Base-by-base conservation (phyloP, 2,113 vertebrate species). In the Saimiri boliviensis region DNA sequence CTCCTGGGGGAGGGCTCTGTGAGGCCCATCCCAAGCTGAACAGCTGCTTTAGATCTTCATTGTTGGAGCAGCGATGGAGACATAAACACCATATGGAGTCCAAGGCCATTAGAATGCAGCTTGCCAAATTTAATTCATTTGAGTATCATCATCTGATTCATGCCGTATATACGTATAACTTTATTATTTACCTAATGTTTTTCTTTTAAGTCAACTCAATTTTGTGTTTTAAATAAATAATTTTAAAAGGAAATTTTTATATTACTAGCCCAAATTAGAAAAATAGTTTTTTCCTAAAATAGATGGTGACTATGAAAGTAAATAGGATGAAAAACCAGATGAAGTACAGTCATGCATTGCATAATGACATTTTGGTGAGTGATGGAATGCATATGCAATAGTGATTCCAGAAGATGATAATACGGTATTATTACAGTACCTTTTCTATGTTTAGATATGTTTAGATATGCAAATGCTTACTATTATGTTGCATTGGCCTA, bases 201-300 rank as follows among this genome's bases (percentile, higher is more conserved):
- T 92, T 30, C 25, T 60, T 94, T 85, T 82, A 76, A 52, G 40
- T 93, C 13, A 88, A 11, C 8, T 90, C 17, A 37, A 7, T 79
- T 93, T 93, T 74, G 42, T 83, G 42, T 11, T 70, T 68, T 90
- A 58, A 83, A 60, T 74, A 37, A 66, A n/a, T 80, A 52, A 42
- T 77, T 91, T 96, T 88, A 52, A 89, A 52, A 63, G 12, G 35
- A 91, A 80, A 94, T 13, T 42, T 92, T 86, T 92, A 54, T 82
- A 56, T 66, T 90, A 86, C 40, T 70, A 52, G 8, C 32, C 90
- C 19, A 63, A 70, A 66, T 76, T 37, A 58, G 42, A 91, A 93
- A 95, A 92, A 56, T 23, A 4, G 30, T 60, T 40, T 0, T 89
- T 85, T 89, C 47, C 40, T 85, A 82, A 91, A 93, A 56, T 54